Evolutionary conservation across 1,140 invertebrate species (phyloP).

Genomic region (Wiebesia pumilae): DNA sequence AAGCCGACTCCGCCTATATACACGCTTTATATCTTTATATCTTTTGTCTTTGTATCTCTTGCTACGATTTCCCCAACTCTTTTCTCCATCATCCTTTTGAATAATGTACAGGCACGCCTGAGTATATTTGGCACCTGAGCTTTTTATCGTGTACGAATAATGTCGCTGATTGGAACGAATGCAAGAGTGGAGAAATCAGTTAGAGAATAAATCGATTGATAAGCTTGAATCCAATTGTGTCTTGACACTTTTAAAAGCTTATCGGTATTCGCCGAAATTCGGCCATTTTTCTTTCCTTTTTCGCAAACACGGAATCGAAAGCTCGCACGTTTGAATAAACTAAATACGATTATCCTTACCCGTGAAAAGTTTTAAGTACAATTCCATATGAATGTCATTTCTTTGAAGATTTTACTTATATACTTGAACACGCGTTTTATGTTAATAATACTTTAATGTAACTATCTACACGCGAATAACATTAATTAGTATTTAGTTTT

Average conservation of each 20-base stretch:
- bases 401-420: neutral
- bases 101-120: neutral
- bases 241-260: neutral
- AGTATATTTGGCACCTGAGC: neutral
- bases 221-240: neutral
- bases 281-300: neutral
- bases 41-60: neutral
- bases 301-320: neutral
- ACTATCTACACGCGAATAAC: neutral
- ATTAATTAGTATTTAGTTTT: too few relatives aligned
- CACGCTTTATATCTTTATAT: too few relatives aligned
- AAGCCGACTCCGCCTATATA: neutral
- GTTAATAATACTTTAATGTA: neutral
- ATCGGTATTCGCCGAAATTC: neutral
- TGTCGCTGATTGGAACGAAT: neutral
- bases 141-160: neutral
- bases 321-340: neutral
- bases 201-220: neutral
- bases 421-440: too few relatives aligned
- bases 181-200: neutral
- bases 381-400: neutral
- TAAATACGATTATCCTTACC: neutral
- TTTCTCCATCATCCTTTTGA: neutral
- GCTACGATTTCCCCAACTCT: neutral
- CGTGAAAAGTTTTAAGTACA: neutral